Evolutionary conservation across 2,888 invertebrate genomes (phyloP).

Genomic region (Gerris lacustris): DNA sequence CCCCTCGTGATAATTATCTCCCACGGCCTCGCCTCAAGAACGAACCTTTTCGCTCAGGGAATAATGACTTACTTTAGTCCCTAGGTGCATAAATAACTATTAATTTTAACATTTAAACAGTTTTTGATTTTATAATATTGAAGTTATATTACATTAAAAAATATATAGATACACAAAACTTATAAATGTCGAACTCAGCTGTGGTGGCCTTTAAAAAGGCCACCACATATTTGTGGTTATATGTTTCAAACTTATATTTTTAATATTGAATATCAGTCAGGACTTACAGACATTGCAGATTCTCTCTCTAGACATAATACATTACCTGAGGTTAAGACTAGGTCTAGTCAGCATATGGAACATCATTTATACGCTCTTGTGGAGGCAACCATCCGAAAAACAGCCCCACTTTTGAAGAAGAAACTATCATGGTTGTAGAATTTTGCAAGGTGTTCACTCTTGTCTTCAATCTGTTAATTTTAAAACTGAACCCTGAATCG

Average conservation of each 20-base stretch:
- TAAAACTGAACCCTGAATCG: slow-evolving; percentile 9
- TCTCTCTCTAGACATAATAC: slow-evolving; percentile 28
- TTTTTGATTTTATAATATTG: slow-evolving; percentile 37
- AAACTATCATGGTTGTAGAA: not conserved
- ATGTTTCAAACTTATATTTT: slow-evolving; percentile 32
- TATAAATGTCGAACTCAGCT: slow-evolving; percentile 32
- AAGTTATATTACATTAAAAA: slow-evolving; percentile 35
- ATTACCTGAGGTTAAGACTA: not conserved
- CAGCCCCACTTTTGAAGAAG: not conserved
- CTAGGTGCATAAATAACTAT: too few species aligned
- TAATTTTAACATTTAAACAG: slow-evolving; percentile 35
- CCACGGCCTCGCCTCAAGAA: too few species aligned
- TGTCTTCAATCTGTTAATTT: slow-evolving; percentile 4
- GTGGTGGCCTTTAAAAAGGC: slow-evolving; percentile 34
- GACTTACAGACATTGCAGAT: slow-evolving; percentile 32
- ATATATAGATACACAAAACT: slow-evolving; percentile 33
- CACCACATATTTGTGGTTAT: too few species aligned
- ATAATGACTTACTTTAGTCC: too few species aligned
- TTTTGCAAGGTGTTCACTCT: not conserved
- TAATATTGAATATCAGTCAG: slow-evolving; percentile 31
- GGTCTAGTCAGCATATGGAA: too few species aligned
- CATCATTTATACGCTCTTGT: slow-evolving; percentile 20
- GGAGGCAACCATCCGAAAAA: not conserved
- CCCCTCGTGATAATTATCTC: too few species aligned
- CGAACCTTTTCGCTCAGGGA: too few species aligned